Evolutionary conservation across 2,113 vertebrate genomes (phyloP).

Genomic region (Siniperca chuatsi): DNA sequence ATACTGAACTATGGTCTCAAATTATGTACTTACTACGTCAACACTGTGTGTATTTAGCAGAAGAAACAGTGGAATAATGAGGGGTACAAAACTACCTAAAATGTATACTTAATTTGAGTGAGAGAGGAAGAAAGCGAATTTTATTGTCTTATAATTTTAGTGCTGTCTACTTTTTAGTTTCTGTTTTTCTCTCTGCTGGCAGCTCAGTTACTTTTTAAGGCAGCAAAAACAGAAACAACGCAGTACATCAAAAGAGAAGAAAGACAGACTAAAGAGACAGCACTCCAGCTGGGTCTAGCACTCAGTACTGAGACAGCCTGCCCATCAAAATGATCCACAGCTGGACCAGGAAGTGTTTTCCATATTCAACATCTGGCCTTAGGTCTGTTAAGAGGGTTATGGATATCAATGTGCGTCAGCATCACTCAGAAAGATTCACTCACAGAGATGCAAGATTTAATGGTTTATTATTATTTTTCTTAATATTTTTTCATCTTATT

Average conservation of each 20-base stretch:
- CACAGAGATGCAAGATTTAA: conserved; percentile 23
- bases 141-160: conserved; percentile 10
- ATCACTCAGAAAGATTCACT: conserved; percentile 40
- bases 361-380: conserved; percentile 58
- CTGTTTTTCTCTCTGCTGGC: neutral
- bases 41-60: neutral
- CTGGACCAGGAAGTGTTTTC: conserved; percentile 58
- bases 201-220: conserved; percentile 14
- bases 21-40: conserved; percentile 1
- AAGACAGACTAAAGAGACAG: conserved; percentile 26
- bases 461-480: neutral
- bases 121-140: neutral
- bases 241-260: conserved; percentile 42
- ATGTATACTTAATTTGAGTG: conserved; percentile 1
- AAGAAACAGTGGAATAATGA: conserved; percentile 10
- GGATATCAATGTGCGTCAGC: conserved; percentile 35
- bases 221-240: conserved; percentile 20
- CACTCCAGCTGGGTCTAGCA: conserved; percentile 6
- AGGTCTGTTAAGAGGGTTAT: conserved; percentile 37
- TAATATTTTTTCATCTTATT: conserved; percentile 4
- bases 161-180: conserved; percentile 12
- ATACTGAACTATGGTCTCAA: neutral
- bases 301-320: conserved; percentile 34
- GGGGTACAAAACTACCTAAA: neutral
- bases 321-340: conserved; percentile 60